Percentiles rank a stretch among this genome's conserved stretches.
Evolutionary conservation across 2,888 invertebrate genomes (phyloP).

Genomic region (Lochmaea capreae): DNA sequence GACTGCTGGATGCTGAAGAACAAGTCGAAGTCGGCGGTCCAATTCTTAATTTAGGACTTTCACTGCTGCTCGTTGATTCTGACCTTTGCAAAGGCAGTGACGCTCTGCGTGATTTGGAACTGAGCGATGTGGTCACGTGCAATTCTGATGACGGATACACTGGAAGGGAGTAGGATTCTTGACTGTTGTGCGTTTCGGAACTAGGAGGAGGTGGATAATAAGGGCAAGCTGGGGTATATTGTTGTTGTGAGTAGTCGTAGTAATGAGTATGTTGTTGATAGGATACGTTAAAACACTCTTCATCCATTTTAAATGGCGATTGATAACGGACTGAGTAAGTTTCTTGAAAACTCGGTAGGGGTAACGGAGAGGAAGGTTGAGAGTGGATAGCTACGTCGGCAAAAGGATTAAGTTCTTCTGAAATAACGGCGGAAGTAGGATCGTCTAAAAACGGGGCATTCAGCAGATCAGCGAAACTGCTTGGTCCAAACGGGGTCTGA

Average conservation of each 20-base stretch:
- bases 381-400: conserved; percentile 72
- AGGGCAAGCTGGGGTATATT: conserved; percentile 67
- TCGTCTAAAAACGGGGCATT: conserved; percentile 81
- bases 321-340: conserved; percentile 82
- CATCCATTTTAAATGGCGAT: conserved; percentile 84
- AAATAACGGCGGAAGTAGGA: conserved; percentile 72
- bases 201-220: conserved; percentile 72
- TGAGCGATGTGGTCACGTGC: conserved; percentile 74
- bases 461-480: conserved; percentile 82
- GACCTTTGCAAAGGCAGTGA: conserved; percentile 84
- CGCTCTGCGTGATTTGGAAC: conserved; percentile 77
- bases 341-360: conserved; percentile 88
- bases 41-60: conserved; percentile 76
- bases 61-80: conserved; percentile 83
- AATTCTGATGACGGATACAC: conserved; percentile 72
- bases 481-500: conserved; percentile 82
- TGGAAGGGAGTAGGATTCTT: conserved; percentile 67
- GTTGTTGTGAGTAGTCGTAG: conserved; percentile 72
- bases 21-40: conserved; percentile 72
- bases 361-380: conserved; percentile 65
- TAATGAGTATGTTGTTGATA: conserved; percentile 71
- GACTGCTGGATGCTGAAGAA: conserved; percentile 77
- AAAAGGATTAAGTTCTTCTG: conserved; percentile 81
- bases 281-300: conserved; percentile 80
- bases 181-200: conserved; percentile 68